Evolutionary conservation across 1,140 invertebrate genomes (phyloP), one percentile per base, ranked within the genome.

Genomic region (Apis cerana): DNA sequence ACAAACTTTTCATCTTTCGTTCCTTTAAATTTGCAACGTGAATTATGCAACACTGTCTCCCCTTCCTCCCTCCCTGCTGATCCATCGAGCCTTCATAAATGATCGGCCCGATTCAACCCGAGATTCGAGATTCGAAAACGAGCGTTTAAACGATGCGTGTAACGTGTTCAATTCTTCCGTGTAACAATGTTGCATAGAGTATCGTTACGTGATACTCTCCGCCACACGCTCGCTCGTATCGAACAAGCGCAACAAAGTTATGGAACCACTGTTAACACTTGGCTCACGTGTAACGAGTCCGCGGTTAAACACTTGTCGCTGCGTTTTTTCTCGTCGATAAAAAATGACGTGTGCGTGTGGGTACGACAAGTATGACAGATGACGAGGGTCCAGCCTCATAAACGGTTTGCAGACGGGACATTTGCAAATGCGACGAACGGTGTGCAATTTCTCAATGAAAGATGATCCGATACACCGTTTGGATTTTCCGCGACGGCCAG

Each of bases 241-340:
- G 33, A 43, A 7, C 33, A 7, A 7, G 33, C 33, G 33, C 33
- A 43, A 43, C 33, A 43, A 43, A 23, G 43, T 21, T 5, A 62
- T 15, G n/a, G 33, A 69, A 19, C 48, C 56, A 13, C 17, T 56
- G 15, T 17, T 33, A 15, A 62, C 23, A 33, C 52, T 0, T 48
- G 15, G 59, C 27, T 23, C 59, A 62, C 71, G 71, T 33, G 52
- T 65, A 43, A 33, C 77, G 21, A 13, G 33, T 50, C 21, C 67
- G 43, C 48, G 17, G 79, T 81, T 74, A 81, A 75, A 74, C 71
- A 75, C 58, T 50, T 59, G 77, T 52, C 58, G 3, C 33, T 4
- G 21, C 52, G 15, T 81, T 81, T 81, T 81, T 50, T 50, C 61
- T 75, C 54, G 78, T 74, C 74, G 74, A 75, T 69, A 76, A 76